These are phyloP conservation scores for Euphonia xanthogaster DNA, from an alignment of 2,797 vertebrate genomes.

Conservation along the genomic window DNA sequence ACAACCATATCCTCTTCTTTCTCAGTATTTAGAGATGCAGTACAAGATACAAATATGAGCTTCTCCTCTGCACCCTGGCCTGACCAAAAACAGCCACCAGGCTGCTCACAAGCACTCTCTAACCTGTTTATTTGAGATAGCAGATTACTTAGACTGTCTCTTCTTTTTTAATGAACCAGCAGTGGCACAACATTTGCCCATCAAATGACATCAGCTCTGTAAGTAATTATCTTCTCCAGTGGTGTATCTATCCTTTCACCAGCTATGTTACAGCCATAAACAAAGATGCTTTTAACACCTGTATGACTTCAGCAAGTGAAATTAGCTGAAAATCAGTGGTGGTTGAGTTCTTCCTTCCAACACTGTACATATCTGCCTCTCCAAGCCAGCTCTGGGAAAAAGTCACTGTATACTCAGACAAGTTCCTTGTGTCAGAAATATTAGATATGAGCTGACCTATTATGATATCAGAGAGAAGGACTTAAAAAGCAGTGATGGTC, in stretches of 20 bases:
- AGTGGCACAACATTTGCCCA: neutral
- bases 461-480: neutral
- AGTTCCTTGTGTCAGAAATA: neutral
- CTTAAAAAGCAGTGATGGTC: neutral
- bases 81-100: neutral
- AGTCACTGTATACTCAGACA: neutral
- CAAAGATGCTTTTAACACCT: neutral
- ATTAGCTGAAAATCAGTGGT: neutral
- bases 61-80: neutral
- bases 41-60: rapidly evolving
- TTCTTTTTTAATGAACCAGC: neutral
- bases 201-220: neutral
- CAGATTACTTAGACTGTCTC: neutral
- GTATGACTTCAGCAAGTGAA: neutral
- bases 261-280: neutral
- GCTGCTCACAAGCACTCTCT: neutral
- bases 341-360: neutral
- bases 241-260: neutral
- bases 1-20: neutral
- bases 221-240: neutral
- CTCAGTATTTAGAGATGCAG: neutral
- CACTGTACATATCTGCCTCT: neutral
- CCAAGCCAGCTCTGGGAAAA: neutral
- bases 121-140: neutral
- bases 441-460: neutral